Evolutionary conservation across 2,888 invertebrate species (phyloP), one percentile per base, ranked within the genome.

Genomic region (Alloplasta piceator): DNA sequence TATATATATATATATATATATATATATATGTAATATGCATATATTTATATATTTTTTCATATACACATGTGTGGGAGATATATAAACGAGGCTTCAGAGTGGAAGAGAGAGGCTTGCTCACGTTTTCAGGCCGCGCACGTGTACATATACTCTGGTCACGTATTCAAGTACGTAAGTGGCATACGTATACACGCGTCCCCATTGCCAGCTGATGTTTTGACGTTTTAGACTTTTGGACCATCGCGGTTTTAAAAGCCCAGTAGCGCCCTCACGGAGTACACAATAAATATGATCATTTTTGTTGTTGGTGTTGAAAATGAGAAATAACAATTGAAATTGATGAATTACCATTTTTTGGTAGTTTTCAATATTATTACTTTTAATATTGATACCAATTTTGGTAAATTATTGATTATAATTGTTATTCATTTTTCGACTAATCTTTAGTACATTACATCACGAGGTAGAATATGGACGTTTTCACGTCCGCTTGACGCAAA

Each of bases 51-150:
- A 16, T 60, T n/a, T 60, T 4, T 39, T 10, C 4, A 64, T 38
- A 64, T 64, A 58, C n/a, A 58, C 52, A 52, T 60, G 38, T 67
- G 41, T 39, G 41, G n/a, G 50, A n/a, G 26, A 36, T 9, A 52
- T 39, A 60, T 60, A 60, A 56, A 70, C 60, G 36, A 46, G 46
- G 14, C 36, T 58, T 6, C 7, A n/a, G 68, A 26, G 36, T 9
- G n/a, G 6, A 67, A 61, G 60, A 46, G 52, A 43, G 68, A 48
- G 43, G 26, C 61, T n/a, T 63, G 26, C 14, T 61, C 52, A 61
- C 36, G 56, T 76, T 76, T 76, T 64, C 70, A 76, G 76, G 70
- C 76, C 70, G 70, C 63, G 76, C 76, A 76, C 76, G 76, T 76
- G 76, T 68, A 55, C 50, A 41, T 58, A 12, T 68, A 68, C 68